A percentile compares a stretch with the other conserved stretches of the same genome.
phyloP scores from a whole-genome alignment of 2,113 vertebrate species.

The Collichthys lucidus region DNA sequence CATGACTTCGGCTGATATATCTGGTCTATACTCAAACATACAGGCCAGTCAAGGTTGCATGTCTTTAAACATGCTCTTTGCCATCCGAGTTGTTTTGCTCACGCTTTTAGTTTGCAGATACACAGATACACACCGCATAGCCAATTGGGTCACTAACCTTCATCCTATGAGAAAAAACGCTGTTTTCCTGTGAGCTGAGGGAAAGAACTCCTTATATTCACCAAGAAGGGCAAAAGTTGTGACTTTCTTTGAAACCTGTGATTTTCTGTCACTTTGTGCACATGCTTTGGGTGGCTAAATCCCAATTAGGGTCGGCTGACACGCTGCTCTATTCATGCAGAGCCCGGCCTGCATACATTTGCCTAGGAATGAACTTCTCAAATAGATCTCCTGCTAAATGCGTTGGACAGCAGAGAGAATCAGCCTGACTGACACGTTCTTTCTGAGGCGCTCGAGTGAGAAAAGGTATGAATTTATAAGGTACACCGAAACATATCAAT shows the following conservation, averaged over 20 bases:
- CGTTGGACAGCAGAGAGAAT: conserved; percentile 97
- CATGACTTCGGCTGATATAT: conserved; percentile 20
- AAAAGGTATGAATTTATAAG: conserved; percentile 99
- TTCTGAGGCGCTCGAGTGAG: conserved; percentile 92
- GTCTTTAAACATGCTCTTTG: conserved; percentile 73
- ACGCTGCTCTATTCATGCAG: conserved; percentile 96
- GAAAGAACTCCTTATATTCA: conserved; percentile 59
- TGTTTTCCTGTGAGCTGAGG: conserved; percentile 22
- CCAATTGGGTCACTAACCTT: conserved; percentile 75
- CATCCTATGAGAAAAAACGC: conserved; percentile 58
- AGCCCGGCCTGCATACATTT: conserved; percentile 97
- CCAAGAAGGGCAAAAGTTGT: conserved; percentile 89
- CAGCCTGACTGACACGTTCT: conserved; percentile 92
- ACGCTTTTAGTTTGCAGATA: conserved; percentile 46
- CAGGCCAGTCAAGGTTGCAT: conserved; percentile 57
- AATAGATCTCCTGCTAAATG: conserved; percentile 96
- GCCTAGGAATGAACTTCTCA: conserved; percentile 99
- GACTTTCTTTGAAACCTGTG: conserved; percentile 92
- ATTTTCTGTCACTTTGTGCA: conserved; percentile 96
- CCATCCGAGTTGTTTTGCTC: conserved; percentile 60
- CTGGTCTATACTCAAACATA: background rate
- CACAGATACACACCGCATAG: conserved; percentile 48
- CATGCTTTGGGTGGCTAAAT: conserved; percentile 99
- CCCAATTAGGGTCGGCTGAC: conserved; percentile 99
- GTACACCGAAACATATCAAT: conserved; percentile 98